Percentiles rank a stretch among this genome's conserved stretches.
Conservation (phyloP, 2,888 invertebrate species). For the Drosophila peninsularis region DNA sequence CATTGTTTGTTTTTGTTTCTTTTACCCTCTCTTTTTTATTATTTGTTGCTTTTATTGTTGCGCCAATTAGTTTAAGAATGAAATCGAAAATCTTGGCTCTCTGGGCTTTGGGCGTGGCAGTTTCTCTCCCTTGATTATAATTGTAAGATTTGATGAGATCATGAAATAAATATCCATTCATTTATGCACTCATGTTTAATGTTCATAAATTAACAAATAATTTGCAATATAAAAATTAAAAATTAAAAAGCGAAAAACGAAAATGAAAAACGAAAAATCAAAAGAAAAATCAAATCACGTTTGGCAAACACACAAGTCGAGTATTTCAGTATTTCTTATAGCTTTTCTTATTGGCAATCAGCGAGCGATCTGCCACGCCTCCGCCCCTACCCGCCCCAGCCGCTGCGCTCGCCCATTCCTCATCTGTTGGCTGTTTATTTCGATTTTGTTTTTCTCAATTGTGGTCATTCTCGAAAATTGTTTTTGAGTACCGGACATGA, state of each 20-base stretch:
- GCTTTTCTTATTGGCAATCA: constrained; percentile 71
- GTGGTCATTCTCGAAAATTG: constrained; percentile 81
- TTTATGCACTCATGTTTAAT: background rate
- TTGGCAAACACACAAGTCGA: constrained; percentile 30
- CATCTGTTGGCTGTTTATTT: constrained; percentile 67
- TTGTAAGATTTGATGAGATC: background rate
- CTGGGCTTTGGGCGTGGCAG: constrained; percentile 11
- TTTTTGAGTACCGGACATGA: constrained; percentile 84
- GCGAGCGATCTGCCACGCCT: constrained; percentile 44
- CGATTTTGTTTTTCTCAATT: constrained; percentile 79
- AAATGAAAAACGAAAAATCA: constrained; percentile 17
- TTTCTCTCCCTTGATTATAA: background rate
- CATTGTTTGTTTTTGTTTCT: constrained; percentile 10
- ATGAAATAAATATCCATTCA: background rate
- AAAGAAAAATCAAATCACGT: constrained; percentile 50
- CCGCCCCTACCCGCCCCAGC: background rate
- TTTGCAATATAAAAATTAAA: constrained; percentile 26
- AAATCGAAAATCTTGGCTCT: constrained; percentile 73
- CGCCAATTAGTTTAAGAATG: constrained; percentile 78
- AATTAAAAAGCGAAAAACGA: constrained; percentile 24
- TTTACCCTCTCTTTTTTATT: background rate
- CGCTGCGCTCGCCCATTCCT: constrained; percentile 34
- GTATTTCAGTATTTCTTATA: constrained; percentile 12
- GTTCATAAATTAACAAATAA: constrained; percentile 43
- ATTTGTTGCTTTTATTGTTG: constrained; percentile 26